A percentile compares a stretch with the other conserved stretches of the same genome.
Evolutionary conservation across 2,113 vertebrate species (phyloP).

Genomic region (Oreochromis aureus): DNA sequence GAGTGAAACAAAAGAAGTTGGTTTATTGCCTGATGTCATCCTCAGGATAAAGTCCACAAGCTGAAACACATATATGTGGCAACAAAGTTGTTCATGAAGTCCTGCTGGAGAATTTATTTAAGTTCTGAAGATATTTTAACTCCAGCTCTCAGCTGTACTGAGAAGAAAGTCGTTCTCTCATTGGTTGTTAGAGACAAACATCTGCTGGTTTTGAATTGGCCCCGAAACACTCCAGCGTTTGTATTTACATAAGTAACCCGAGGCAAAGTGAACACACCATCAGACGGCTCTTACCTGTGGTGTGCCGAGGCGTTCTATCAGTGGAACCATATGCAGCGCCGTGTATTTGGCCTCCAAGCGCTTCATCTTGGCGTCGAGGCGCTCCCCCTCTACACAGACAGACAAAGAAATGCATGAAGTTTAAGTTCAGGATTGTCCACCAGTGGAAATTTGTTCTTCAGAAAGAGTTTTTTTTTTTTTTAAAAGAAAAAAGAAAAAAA

Average conservation of each 20-base stretch:
- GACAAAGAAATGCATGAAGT: not conserved
- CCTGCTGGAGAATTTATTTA: fast-evolving
- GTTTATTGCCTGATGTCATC: not conserved
- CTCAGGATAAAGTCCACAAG: not conserved
- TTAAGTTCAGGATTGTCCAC: not conserved
- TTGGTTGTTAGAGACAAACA: not conserved
- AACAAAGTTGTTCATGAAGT: not conserved
- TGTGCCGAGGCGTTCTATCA: conserved; percentile 96
- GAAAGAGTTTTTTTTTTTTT: not conserved
- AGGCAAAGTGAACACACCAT: not conserved
- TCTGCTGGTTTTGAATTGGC: not conserved
- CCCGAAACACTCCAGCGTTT: not conserved
- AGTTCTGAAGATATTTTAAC: not conserved
- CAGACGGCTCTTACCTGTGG: conserved; percentile 76
- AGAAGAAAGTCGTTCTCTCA: not conserved
- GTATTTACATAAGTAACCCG: not conserved
- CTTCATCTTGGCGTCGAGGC: conserved; percentile 98
- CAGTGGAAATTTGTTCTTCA: not conserved
- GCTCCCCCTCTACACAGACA: conserved; percentile 84
- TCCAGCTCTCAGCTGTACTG: not conserved
- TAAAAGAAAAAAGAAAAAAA: fast-evolving
- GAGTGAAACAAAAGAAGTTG: not conserved
- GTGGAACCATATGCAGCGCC: conserved; percentile 93
- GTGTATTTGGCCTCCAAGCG: conserved; percentile 96
- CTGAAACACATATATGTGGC: not conserved